Evolutionary conservation across 2,113 vertebrate genomes (phyloP), one percentile per base, ranked within the genome.

Genomic region (Ciconia boyciana): DNA sequence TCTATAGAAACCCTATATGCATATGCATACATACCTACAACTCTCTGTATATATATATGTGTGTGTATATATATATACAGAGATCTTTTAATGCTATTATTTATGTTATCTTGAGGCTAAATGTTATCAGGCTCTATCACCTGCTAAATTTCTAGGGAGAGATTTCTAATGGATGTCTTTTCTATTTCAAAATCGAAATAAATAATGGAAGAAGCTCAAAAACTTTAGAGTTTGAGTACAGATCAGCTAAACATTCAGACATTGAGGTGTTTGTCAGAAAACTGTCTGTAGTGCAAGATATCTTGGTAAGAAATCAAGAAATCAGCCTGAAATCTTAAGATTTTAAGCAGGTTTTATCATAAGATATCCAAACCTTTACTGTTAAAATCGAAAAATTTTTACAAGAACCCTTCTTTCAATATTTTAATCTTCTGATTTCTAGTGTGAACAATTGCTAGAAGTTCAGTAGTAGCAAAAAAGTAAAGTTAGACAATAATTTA

Each of bases 161-260:
- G 34, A 74, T 90, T 86, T 82, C n/a, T 78, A 71, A 69, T 78
- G 16, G 48, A 75, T 72, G 31, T 49, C 34, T 87, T 91, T 90
- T 68, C 48, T 91, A 10, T 54, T 92, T 81, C 28, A 78, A 95
- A 94, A 93, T 79, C 32, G 87, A 94, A 90, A 93, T 69, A 96
- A 89, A 76, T 92, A 81, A 55, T 44, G 39, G 64, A 87, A 81
- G 44, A 89, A 76, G 17, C 13, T 92, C 60, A 83, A 74, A 46
- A 89, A 34, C 21, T 75, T 87, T 48, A 22, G 18, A 85, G 54
- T 89, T 89, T 93, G 39, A 84, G 29, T 71, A 61, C 55, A 93
- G 52, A 70, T 49, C 28, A 65, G 64, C 78, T 64, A 88, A 89
- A 48, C 2, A n/a, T 70, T 83, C 62, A 83, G 76, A 51, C 7